Conservation (phyloP, 2,888 invertebrate genomes). For the Drosophila setosimentum region DNA sequence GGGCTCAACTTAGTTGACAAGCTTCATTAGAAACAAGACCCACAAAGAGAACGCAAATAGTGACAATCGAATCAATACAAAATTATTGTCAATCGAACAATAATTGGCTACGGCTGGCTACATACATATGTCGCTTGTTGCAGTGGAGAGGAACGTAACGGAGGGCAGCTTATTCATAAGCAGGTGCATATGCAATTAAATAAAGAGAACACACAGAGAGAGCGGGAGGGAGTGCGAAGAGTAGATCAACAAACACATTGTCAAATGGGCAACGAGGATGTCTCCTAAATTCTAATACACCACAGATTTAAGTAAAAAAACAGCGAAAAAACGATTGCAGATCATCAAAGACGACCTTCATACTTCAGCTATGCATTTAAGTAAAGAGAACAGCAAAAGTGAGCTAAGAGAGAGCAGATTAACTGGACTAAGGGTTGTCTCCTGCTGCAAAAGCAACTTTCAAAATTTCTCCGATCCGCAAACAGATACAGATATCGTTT, state of each 20-base stretch:
- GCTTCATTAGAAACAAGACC: conserved; percentile 18
- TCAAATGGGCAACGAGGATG: not conserved
- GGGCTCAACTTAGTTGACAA: conserved; percentile 16
- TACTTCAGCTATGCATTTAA: not conserved
- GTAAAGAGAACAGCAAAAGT: not conserved
- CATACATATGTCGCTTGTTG: not conserved
- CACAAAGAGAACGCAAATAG: conserved; percentile 37
- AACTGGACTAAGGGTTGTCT: not conserved
- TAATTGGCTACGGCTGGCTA: conserved; percentile 36
- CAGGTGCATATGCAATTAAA: not conserved
- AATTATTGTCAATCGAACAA: conserved; percentile 66
- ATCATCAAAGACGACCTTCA: not conserved
- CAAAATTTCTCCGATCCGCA: not conserved
- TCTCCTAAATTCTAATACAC: not conserved
- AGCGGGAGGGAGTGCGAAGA: not conserved
- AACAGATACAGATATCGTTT: not conserved
- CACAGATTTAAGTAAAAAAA: not conserved
- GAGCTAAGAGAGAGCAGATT: not conserved
- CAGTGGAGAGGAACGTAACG: conserved; percentile 11
- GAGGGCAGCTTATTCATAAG: not conserved
- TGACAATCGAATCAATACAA: conserved; percentile 67
- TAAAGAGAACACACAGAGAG: not conserved
- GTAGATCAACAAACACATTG: not conserved
- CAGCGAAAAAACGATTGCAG: not conserved
- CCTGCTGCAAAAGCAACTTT: not conserved